phyloP scores from a whole-genome alignment of 2,113 vertebrate species.

The Callipepla squamata region DNA sequence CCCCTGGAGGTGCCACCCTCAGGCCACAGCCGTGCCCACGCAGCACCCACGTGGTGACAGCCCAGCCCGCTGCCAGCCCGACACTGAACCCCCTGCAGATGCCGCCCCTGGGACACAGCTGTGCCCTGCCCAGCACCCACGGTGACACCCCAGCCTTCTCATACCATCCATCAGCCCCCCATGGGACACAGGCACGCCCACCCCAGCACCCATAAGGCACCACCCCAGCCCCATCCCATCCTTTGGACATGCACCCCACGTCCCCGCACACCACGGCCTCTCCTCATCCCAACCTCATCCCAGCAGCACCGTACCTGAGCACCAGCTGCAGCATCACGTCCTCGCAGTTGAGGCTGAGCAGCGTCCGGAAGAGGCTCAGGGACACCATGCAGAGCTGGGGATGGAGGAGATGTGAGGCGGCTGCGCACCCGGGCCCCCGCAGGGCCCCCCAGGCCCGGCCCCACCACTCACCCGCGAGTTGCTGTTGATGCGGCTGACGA shows the following conservation, averaged over 20 bases:
- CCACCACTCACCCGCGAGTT: conserved; percentile 87
- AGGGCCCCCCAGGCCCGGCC: not conserved
- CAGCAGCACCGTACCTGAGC: conserved; percentile 82
- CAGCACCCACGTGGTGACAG: not conserved
- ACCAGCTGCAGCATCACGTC: conserved; percentile 95
- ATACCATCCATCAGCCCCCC: not conserved
- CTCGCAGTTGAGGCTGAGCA: conserved; percentile 94
- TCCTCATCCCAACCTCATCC: too few relatives aligned
- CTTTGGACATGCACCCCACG: too few relatives aligned
- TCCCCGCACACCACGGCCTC: too few relatives aligned
- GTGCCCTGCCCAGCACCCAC: too few relatives aligned
- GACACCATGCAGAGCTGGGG: conserved; percentile 96
- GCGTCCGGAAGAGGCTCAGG: conserved; percentile 93
- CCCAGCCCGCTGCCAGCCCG: too few relatives aligned
- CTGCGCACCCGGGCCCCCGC: not conserved
- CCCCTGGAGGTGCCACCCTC: not conserved
- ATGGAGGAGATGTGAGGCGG: not conserved
- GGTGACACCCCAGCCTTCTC: too few relatives aligned
- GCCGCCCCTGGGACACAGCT: too few relatives aligned
- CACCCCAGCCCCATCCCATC: too few relatives aligned
- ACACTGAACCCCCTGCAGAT: too few relatives aligned
- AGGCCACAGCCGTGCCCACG: not conserved
- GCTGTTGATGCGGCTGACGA: conserved; percentile 93
- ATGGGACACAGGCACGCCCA: not conserved
- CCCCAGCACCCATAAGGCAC: too few relatives aligned